Conservation (phyloP, 2,797 vertebrate species). For the Bradypodion pumilum region DNA sequence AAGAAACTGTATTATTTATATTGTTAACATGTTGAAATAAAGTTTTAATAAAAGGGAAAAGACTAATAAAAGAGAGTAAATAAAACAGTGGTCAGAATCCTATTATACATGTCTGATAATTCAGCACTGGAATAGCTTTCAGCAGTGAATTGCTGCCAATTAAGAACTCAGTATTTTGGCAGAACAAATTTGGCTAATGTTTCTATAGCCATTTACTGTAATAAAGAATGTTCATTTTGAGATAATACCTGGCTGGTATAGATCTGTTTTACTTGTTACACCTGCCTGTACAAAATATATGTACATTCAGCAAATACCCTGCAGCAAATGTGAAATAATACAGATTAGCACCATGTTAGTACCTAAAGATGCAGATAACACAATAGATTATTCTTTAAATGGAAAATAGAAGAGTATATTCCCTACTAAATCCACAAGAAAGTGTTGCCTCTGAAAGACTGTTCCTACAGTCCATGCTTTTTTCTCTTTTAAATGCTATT, state of each 20-base stretch:
- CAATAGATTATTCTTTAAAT: slow-evolving; percentile 22
- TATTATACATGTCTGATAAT: too few species aligned
- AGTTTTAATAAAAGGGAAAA: neutral
- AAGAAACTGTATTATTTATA: too few species aligned
- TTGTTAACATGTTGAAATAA: too few species aligned
- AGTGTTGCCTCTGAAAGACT: slow-evolving; percentile 20
- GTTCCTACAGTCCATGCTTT: neutral
- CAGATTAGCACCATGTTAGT: neutral
- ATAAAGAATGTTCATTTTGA: neutral
- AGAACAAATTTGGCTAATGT: slow-evolving; percentile 38
- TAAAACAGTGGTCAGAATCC: neutral
- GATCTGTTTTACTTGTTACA: slow-evolving; percentile 11
- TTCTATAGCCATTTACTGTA: neutral
- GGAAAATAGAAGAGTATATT: neutral
- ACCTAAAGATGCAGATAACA: neutral
- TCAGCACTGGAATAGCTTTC: too few species aligned
- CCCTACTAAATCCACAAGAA: slow-evolving; percentile 35
- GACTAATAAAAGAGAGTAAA: neutral
- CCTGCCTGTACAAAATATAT: neutral
- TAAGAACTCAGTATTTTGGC: too few species aligned
- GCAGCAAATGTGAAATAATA: slow-evolving; percentile 18
- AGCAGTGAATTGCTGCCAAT: too few species aligned
- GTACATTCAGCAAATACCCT: neutral
- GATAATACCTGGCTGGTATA: neutral
- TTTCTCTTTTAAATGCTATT: neutral